These are phyloP conservation scores for Grapholita molesta DNA, from an alignment of 1,140 invertebrate species.

Conservation along the genomic window DNA sequence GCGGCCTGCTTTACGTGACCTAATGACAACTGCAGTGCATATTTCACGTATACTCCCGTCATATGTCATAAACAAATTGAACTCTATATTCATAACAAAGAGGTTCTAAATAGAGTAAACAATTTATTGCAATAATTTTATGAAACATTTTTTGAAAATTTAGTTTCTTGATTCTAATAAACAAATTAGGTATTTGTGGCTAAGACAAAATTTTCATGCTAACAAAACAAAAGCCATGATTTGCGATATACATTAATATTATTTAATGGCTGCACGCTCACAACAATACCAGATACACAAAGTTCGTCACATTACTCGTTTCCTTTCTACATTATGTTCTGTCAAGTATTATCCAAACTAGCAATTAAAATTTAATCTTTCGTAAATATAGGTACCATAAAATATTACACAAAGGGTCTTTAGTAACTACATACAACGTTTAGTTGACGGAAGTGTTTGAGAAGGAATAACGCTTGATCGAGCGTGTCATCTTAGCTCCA, in stretches of 20 bases:
- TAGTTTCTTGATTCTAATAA: too few relatives aligned
- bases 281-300: neutral
- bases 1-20: conserved; percentile 55
- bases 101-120: neutral
- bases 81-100: conserved; percentile 26
- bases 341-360: neutral
- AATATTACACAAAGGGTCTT: conserved; percentile 1
- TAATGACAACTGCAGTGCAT: conserved; percentile 54
- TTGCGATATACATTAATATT: neutral
- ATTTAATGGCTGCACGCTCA: neutral
- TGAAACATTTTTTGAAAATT: too few relatives aligned
- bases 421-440: neutral
- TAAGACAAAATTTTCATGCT: too few relatives aligned
- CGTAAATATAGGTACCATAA: neutral
- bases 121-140: neutral
- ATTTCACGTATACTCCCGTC: conserved; percentile 27
- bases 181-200: too few relatives aligned
- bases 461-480: conserved; percentile 27
- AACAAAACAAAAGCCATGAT: neutral
- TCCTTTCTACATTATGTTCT: neutral
- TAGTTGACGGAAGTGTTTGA: conserved; percentile 26
- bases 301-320: neutral
- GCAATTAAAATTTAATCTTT: neutral
- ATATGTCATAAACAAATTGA: conserved; percentile 25
- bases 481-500: conserved; percentile 11